Base-by-base conservation (phyloP, 2,113 vertebrate species). In the Pterocles gutturalis region DNA sequence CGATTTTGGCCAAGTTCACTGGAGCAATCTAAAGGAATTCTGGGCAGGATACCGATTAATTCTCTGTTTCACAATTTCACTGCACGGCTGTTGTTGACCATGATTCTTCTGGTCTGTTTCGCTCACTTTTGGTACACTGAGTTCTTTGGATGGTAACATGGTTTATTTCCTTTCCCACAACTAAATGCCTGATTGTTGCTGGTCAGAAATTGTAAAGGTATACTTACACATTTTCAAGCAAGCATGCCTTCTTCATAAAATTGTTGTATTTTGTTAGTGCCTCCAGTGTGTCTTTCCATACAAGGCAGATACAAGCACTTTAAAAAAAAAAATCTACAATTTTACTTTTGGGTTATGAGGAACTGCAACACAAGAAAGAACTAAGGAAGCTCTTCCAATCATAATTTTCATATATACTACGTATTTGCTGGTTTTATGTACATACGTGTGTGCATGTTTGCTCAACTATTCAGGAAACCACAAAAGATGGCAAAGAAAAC, bases 391-490 rank as follows among this genome's bases (percentile, higher is more conserved):
- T 69, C 20, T 94, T 72, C 31, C 29, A 65, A 46, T 51, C 14
- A 38, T 24, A 72, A 10, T 67, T 87, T 80, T 48, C 34, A 64
- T 11, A 7, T 29, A 9, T 34, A 48, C 36, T 79, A 33, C 14
- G 8, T 71, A 60, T 76, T 71, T 83, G 4, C 13, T 58, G 24
- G 1, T 38, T 92, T 80, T 87, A 41, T 49, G 9, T 60, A 49
- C 11, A 9, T 48, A 22, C 0, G 0, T 2, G 2, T 55, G 4
- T 38, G 21, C 4, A 28, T 7, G 0, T 69, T 67, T 93, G 15
- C 24, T 65, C 29, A 65, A 0, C 34, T 70, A 31, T 14, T 17
- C 2, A 18, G 10, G 21, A 85, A 76, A 58, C 29, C 15, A 71
- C 15, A 84, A 61, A 76, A 87, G 7, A 45, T 17, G 4, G 1